Conservation (phyloP, 2,797 vertebrate genomes). For the Margarornis squamiger region DNA sequence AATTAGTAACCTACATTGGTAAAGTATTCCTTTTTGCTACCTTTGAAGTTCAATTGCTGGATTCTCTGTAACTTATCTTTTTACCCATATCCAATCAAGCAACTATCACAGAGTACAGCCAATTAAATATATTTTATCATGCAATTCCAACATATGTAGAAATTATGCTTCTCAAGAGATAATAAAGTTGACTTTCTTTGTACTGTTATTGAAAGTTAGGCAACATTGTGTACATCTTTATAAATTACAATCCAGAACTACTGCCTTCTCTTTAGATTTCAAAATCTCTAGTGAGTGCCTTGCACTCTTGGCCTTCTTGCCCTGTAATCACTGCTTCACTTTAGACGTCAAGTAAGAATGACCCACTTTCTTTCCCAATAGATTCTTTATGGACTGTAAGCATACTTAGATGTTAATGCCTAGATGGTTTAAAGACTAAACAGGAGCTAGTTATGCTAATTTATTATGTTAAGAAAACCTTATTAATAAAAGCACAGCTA, state of each 20-base stretch:
- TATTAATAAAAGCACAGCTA: neutral
- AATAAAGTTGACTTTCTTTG: neutral
- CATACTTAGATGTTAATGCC: neutral
- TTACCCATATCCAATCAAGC: neutral
- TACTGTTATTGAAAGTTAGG: neutral
- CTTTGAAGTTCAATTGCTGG: neutral
- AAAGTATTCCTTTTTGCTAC: neutral
- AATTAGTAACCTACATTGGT: neutral
- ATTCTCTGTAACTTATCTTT: neutral
- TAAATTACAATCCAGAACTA: neutral
- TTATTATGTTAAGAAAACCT: neutral
- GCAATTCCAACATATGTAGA: neutral
- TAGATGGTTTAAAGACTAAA: neutral
- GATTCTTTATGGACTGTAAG: neutral
- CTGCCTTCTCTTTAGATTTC: neutral
- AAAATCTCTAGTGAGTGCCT: neutral
- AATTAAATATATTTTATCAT: neutral
- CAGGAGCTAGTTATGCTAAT: no score
- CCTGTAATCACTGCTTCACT: neutral
- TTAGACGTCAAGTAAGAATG: neutral
- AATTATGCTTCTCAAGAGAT: neutral
- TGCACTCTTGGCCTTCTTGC: neutral
- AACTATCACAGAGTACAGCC: neutral
- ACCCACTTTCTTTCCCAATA: neutral
- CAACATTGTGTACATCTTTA: neutral